These are phyloP conservation scores for Mellivora capensis DNA, from an alignment of 2,113 vertebrate species.

Conservation along the genomic window DNA sequence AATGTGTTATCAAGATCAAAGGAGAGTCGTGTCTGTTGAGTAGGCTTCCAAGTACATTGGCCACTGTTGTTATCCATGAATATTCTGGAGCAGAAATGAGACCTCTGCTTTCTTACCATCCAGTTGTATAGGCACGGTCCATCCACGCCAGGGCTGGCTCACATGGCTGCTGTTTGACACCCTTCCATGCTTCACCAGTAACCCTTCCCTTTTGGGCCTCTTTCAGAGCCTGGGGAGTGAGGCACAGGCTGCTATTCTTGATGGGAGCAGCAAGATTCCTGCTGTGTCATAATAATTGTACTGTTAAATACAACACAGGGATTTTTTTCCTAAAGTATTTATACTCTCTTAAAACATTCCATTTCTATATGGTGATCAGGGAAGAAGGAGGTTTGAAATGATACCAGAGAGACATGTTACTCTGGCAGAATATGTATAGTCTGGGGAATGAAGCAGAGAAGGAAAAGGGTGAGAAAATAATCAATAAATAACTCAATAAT, in stretches of 20 bases:
- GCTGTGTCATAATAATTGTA: neutral
- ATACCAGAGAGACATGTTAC: neutral
- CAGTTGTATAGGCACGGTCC: fast-evolving
- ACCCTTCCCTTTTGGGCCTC: neutral
- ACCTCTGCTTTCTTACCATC: neutral
- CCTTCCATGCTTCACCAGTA: fast-evolving
- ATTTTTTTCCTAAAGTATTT: neutral
- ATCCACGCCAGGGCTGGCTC: neutral
- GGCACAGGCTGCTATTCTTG: neutral
- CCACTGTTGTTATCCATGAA: neutral
- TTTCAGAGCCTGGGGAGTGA: neutral
- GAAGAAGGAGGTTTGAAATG: neutral
- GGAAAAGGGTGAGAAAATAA: neutral
- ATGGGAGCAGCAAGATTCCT: neutral
- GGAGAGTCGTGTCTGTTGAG: neutral
- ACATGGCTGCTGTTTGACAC: neutral
- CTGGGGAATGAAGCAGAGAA: neutral
- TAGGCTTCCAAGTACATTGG: neutral
- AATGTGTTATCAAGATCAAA: neutral
- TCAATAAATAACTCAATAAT: neutral
- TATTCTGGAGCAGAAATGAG: neutral
- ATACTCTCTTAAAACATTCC: neutral
- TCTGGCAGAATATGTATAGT: neutral
- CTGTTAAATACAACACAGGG: neutral
- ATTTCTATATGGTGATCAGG: neutral